These are phyloP conservation scores for Zaprionus ornatus DNA, from an alignment of 1,140 invertebrate genomes.

Conservation along the genomic window DNA sequence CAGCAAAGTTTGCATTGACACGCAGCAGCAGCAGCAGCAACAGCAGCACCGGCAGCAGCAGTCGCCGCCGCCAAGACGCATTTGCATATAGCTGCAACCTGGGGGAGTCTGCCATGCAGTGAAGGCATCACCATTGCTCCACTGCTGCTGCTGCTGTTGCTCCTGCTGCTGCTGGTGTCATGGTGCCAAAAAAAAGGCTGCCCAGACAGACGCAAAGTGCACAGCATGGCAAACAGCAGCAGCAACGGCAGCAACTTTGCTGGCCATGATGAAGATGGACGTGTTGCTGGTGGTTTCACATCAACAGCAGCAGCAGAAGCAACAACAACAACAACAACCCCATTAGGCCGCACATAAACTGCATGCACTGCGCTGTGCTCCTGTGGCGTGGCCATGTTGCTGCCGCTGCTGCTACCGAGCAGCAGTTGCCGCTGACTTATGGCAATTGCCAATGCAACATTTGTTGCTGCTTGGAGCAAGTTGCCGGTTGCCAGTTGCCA, in stretches of 20 bases:
- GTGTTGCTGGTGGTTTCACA: constrained; percentile 79
- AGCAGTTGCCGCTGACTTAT: constrained; percentile 69
- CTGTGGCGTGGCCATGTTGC: constrained; percentile 78
- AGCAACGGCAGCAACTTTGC: constrained; percentile 34
- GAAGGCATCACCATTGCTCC: constrained; percentile 37
- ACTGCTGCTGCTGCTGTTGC: constrained; percentile 31
- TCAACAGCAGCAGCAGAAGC: constrained; percentile 43
- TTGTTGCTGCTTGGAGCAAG: constrained; percentile 58
- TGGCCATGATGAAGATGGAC: constrained; percentile 78
- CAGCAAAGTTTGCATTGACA: constrained; percentile 83
- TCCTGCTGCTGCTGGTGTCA: constrained; percentile 62
- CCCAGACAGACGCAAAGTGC: constrained; percentile 72
- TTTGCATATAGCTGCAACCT: constrained; percentile 74
- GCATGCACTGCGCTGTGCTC: constrained; percentile 70
- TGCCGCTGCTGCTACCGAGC: constrained; percentile 44
- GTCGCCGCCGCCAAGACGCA: constrained; percentile 39
- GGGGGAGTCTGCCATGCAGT: constrained; percentile 12
- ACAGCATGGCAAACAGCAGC: constrained; percentile 60
- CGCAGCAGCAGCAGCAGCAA: constrained; percentile 68
- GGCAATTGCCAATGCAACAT: constrained; percentile 82
- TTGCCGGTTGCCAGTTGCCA: constrained; percentile 8
- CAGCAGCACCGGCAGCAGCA: constrained; percentile 35
- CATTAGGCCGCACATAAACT: constrained; percentile 80
- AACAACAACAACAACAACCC: constrained; percentile 62
- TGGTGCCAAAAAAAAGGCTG: constrained; percentile 69